Evolutionary conservation across 2,888 invertebrate genomes (phyloP), one percentile per base, ranked within the genome.

Genomic region (Unio pictorum): DNA sequence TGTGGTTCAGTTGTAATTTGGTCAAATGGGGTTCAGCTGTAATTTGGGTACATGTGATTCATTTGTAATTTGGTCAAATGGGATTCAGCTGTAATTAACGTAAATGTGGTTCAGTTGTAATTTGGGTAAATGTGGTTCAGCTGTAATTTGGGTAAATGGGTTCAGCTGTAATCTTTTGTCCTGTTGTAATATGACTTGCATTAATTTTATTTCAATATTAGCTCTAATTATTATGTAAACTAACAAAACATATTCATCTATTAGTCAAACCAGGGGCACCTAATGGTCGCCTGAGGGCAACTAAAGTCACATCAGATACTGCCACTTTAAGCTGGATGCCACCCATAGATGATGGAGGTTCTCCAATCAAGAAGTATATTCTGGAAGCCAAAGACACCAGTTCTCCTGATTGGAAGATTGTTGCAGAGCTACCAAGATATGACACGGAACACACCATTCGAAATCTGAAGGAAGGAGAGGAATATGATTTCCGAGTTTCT

Each of bases 401-500:
- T 86, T 94, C 94, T 81, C 92, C 93, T 64, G 76, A 80, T 59
- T 97, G 95, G 94, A 93, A 93, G 82, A 93, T 93, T 85, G 61
- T 82, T 61, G 78, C 81, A 45, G 80, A 80, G 55, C 69, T 79
- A n/a, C 79, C 81, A 34, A 69, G 75, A 23, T 72, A 68, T 28
- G 69, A 58, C 1, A 75, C 66, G 20, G 69, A 71, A 7, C 80
- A 76, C 65, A 65, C 67, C 3, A 64, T 82, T 34, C 70, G 78
- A 45, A 80, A 81, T 61, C 92, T 99, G 26, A 93, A 95, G 55
- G 97, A 97, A 90, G 97, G 97, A 68, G 95, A 97, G 91, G 94
- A 94, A 0, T 96, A 96, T 86, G 95, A 95, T 87, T 96, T 97
- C 93, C 92, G 96, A 45, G 95, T 96, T 0, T 92, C 93, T 67